Evolutionary conservation across 2,888 invertebrate genomes (phyloP).

Genomic region (Cosmia trapezina): DNA sequence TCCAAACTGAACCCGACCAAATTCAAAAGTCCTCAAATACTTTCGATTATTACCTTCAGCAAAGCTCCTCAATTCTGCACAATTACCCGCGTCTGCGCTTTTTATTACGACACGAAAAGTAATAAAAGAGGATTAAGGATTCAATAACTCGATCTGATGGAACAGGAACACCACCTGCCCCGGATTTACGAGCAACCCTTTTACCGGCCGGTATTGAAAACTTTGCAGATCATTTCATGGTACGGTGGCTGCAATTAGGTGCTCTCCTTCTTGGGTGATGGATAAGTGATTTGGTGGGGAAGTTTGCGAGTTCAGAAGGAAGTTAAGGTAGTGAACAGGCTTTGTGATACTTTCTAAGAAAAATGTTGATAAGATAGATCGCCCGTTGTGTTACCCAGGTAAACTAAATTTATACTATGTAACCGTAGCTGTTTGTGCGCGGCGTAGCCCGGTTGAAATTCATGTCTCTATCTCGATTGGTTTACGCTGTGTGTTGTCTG

Average conservation of each 20-base stretch:
- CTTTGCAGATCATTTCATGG: slow-evolving; percentile 69
- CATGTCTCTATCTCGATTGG: too few species aligned
- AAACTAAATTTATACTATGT: too few species aligned
- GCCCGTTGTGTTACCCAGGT: too few species aligned
- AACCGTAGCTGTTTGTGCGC: too few species aligned
- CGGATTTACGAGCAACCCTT: slow-evolving; percentile 81
- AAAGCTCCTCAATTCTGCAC: slow-evolving; percentile 65
- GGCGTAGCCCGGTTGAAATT: too few species aligned
- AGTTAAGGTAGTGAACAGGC: neutral
- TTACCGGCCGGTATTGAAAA: slow-evolving; percentile 58
- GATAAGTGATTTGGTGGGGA: slow-evolving; percentile 6
- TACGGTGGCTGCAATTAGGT: slow-evolving; percentile 55
- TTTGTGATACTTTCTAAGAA: too few species aligned
- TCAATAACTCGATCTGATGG: slow-evolving; percentile 83
- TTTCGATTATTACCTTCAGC: slow-evolving; percentile 37
- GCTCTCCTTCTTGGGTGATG: slow-evolving; percentile 5
- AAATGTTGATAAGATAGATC: neutral
- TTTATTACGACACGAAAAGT: slow-evolving; percentile 73
- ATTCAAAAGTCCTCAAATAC: slow-evolving; percentile 45
- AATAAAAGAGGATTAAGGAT: slow-evolving; percentile 84
- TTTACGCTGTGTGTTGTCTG: too few species aligned
- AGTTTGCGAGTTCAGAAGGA: neutral
- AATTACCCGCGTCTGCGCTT: slow-evolving; percentile 74
- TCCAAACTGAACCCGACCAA: slow-evolving; percentile 52
- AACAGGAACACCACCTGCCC: slow-evolving; percentile 73